Percentiles rank a stretch among this genome's conserved stretches.
Conservation (phyloP, 2,888 invertebrate species). For the Himalopsyche kuldschensis region DNA sequence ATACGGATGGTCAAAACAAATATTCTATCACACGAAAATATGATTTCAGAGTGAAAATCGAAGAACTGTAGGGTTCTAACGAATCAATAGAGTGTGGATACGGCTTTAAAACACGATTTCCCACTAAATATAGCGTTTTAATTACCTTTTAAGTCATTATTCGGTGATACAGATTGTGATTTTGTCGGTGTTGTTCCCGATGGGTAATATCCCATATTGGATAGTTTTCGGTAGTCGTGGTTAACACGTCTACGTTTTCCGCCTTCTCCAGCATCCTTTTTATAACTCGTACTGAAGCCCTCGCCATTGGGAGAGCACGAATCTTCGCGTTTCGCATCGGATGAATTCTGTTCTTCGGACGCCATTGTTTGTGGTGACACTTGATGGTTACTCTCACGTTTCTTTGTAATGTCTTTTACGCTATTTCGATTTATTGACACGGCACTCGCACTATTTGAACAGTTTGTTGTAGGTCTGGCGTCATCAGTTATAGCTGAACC, state of each 20-base stretch:
- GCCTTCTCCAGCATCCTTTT: slow-evolving; percentile 52
- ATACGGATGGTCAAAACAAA: background rate
- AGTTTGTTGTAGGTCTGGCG: background rate
- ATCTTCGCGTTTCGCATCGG: slow-evolving; percentile 56
- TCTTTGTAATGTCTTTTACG: slow-evolving; percentile 5
- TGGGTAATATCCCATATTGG: slow-evolving; percentile 51
- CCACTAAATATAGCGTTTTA: background rate
- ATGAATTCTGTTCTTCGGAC: slow-evolving; percentile 53
- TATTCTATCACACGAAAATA: background rate
- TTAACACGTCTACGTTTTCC: slow-evolving; percentile 54
- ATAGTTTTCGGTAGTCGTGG: slow-evolving; percentile 54
- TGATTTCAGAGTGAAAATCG: background rate
- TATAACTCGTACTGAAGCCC: slow-evolving; percentile 43
- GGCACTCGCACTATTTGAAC: slow-evolving; percentile 15
- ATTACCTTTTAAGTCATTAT: slow-evolving; percentile 32
- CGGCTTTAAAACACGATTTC: background rate
- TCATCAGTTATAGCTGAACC: slow-evolving; percentile 7
- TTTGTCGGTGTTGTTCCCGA: slow-evolving; percentile 12
- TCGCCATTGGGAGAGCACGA: slow-evolving; percentile 41
- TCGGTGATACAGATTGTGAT: slow-evolving; percentile 16
- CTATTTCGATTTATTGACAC: background rate
- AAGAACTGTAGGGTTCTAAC: background rate
- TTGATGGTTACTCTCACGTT: slow-evolving; percentile 44
- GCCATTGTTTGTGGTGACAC: slow-evolving; percentile 53
- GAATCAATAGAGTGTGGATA: background rate